Evolutionary conservation across 2,113 vertebrate genomes (phyloP).

Genomic region (Oreotrochilus melanogaster): DNA sequence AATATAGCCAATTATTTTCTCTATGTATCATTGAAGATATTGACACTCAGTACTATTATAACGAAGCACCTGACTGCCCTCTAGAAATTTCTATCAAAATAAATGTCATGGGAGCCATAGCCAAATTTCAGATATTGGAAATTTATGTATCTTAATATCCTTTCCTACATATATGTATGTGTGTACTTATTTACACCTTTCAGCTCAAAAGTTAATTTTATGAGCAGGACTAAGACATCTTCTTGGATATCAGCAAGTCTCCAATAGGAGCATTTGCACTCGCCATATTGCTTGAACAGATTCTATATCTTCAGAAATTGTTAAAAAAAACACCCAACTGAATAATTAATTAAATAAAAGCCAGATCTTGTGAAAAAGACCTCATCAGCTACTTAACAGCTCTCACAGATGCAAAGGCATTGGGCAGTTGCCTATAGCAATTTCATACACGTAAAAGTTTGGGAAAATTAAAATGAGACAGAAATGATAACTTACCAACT

Average conservation of each 20-base stretch:
- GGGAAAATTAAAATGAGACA: constrained; percentile 41
- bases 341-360: constrained; percentile 51
- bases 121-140: not conserved
- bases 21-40: constrained; percentile 35
- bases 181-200: not conserved
- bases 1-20: not conserved
- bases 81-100: constrained; percentile 42
- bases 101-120: not conserved
- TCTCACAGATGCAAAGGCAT: constrained; percentile 61
- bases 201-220: not conserved
- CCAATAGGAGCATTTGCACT: constrained; percentile 52
- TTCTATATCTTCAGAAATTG: constrained; percentile 46
- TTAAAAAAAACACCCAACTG: not conserved
- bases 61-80: not conserved
- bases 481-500: constrained; percentile 32
- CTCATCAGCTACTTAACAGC: constrained; percentile 63
- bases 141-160: not conserved
- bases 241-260: not conserved
- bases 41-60: constrained; percentile 45
- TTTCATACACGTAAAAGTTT: constrained; percentile 45
- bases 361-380: constrained; percentile 64
- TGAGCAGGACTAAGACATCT: not conserved
- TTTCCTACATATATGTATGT: not conserved
- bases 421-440: constrained; percentile 59
- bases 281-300: constrained; percentile 63